Conservation (phyloP, 2,888 invertebrate species). For the Alentia gelatinosa region DNA sequence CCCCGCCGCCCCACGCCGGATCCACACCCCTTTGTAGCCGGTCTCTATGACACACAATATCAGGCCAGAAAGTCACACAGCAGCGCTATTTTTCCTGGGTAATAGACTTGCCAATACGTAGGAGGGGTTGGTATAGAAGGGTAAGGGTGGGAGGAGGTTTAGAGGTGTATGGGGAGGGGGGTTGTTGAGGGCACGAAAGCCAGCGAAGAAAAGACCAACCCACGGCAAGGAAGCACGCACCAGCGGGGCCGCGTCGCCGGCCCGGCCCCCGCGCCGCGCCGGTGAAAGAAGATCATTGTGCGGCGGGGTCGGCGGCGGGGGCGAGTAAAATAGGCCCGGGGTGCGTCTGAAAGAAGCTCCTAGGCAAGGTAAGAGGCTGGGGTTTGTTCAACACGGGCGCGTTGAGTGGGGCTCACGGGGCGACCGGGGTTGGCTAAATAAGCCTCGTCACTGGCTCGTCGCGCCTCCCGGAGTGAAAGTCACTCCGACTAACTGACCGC, state of each 20-base stretch:
- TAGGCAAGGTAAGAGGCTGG: neutral
- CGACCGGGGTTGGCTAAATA: neutral
- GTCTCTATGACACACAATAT: slow-evolving; percentile 31
- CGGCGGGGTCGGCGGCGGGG: neutral
- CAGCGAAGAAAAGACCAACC: slow-evolving; percentile 38
- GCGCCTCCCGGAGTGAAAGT: slow-evolving; percentile 26
- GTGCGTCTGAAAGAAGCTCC: neutral
- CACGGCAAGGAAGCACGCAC: slow-evolving; percentile 25
- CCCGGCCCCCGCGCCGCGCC: neutral
- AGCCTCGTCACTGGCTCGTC: neutral
- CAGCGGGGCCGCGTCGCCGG: neutral
- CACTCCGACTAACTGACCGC: neutral
- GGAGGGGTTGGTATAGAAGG: neutral
- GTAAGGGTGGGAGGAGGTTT: neutral
- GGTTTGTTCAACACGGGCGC: slow-evolving; percentile 31
- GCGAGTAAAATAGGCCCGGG: slow-evolving; percentile 23
- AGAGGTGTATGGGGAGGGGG: neutral
- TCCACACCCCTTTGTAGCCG: slow-evolving; percentile 8
- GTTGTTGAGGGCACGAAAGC: neutral
- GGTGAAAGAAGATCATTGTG: slow-evolving; percentile 12
- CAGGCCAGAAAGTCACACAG: neutral
- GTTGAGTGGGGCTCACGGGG: neutral
- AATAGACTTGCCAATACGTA: slow-evolving; percentile 6
- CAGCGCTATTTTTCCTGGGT: slow-evolving; percentile 6
- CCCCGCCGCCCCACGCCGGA: neutral